Evolutionary conservation across 2,113 vertebrate species (phyloP).

Genomic region (Montifringilla adamsi): DNA sequence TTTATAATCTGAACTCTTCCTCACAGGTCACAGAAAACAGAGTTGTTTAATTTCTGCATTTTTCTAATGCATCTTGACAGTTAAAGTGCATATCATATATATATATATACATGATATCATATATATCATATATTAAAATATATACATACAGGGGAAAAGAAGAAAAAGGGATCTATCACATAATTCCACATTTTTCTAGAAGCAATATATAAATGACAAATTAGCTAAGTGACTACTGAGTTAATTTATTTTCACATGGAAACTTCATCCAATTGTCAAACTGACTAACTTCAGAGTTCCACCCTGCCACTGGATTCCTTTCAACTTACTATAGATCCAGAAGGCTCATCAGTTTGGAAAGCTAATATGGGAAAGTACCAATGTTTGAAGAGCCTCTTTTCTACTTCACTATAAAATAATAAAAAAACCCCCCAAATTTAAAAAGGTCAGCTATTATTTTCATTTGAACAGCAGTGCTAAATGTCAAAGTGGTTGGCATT

Average conservation of each 20-base stretch:
- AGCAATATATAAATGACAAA: not conserved
- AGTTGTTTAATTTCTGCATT: not conserved
- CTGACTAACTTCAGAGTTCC: not conserved
- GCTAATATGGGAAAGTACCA: not conserved
- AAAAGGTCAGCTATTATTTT: slow-evolving; percentile 33
- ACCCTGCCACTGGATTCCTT: not conserved
- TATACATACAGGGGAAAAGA: not conserved
- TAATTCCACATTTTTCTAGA: not conserved
- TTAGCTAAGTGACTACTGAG: not conserved
- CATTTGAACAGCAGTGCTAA: slow-evolving; percentile 1
- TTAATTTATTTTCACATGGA: not conserved
- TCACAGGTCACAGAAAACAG: not conserved
- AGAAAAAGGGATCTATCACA: not conserved
- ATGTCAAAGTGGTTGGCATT: slow-evolving; percentile 8
- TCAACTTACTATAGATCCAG: not conserved
- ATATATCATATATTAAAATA: too few relatives aligned
- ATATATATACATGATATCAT: too few relatives aligned
- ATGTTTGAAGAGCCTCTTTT: not conserved
- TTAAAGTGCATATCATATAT: not conserved
- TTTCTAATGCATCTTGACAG: not conserved
- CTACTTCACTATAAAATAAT: not conserved
- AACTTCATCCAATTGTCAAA: not conserved
- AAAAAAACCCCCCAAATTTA: not conserved
- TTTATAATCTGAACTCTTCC: not conserved
- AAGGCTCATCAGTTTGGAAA: not conserved